Evolutionary conservation across 2,888 invertebrate species (phyloP).

Genomic region (Malacosoma neustria): DNA sequence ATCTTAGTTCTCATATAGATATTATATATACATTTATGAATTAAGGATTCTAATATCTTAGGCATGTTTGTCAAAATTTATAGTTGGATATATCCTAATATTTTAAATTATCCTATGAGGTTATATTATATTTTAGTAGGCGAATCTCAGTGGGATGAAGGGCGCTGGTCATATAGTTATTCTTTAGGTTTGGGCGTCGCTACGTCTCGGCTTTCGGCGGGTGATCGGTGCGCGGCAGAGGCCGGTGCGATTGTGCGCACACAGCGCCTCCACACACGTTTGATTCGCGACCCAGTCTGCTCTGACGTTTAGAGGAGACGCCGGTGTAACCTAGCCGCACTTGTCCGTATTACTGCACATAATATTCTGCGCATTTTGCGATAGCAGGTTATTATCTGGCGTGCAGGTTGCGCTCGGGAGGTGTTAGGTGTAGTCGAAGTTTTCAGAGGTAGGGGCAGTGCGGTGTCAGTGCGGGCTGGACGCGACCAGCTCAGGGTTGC

Average conservation of each 20-base stretch:
- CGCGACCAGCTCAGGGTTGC: conserved; percentile 21
- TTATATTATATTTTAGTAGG: conserved; percentile 1
- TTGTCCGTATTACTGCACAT: conserved; percentile 37
- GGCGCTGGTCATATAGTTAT: conserved; percentile 55
- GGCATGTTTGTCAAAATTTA: background rate
- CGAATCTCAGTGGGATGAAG: conserved; percentile 27
- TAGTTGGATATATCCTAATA: no score
- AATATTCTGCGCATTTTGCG: conserved; percentile 49
- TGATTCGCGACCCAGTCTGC: conserved; percentile 67
- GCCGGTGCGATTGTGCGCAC: conserved; percentile 58
- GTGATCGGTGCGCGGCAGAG: conserved; percentile 53
- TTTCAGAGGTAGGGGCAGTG: conserved; percentile 10
- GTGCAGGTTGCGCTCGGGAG: conserved; percentile 18
- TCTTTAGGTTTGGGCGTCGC: conserved; percentile 69
- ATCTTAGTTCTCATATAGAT: conserved; percentile 61
- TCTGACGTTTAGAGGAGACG: conserved; percentile 63
- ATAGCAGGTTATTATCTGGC: conserved; percentile 22
- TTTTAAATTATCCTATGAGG: no score
- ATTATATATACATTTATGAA: conserved; percentile 39
- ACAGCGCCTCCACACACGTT: conserved; percentile 62
- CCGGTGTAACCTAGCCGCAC: conserved; percentile 52
- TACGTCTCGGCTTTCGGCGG: conserved; percentile 66
- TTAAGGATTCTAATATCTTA: background rate
- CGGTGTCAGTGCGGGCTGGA: conserved; percentile 21
- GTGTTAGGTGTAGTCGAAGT: conserved; percentile 10